phyloP scores from a whole-genome alignment of 1,140 invertebrate genomes.

The Phenacoccus solenopsis region DNA sequence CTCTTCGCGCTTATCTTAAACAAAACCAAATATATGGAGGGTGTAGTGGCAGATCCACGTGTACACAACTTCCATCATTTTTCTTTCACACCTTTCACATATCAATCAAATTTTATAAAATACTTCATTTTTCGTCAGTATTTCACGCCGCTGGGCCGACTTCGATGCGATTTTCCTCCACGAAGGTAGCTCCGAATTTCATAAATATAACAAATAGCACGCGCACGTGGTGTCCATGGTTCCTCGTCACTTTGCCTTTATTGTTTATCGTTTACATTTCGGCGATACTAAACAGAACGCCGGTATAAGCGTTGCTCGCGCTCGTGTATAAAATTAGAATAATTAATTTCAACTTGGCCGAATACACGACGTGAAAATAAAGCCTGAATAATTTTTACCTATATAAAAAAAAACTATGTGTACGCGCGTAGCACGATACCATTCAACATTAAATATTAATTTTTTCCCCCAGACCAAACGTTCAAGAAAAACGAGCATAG shows the following conservation, averaged over 20 bases:
- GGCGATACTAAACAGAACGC: background rate
- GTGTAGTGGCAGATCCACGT: background rate
- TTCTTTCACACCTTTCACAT: background rate
- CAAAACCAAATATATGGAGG: background rate
- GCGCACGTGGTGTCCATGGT: too few relatives aligned
- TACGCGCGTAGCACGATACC: background rate
- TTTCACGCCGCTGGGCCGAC: background rate
- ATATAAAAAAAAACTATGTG: background rate
- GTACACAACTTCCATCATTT: background rate
- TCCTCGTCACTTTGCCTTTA: background rate
- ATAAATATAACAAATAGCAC: too few relatives aligned
- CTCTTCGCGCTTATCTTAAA: too few relatives aligned
- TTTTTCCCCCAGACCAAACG: background rate
- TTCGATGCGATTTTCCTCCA: background rate
- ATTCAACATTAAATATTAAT: constrained; percentile 4
- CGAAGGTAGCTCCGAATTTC: too few relatives aligned
- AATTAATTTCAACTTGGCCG: background rate
- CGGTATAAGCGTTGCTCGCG: too few relatives aligned
- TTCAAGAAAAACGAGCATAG: background rate
- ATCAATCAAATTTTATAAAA: background rate
- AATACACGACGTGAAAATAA: background rate
- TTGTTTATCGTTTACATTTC: background rate
- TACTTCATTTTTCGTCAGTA: background rate
- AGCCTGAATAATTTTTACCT: background rate
- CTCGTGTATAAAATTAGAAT: background rate